Evolutionary conservation across 2,888 invertebrate genomes (phyloP), one percentile per base, ranked within the genome.

Genomic region (Sminthurides aquaticus): DNA sequence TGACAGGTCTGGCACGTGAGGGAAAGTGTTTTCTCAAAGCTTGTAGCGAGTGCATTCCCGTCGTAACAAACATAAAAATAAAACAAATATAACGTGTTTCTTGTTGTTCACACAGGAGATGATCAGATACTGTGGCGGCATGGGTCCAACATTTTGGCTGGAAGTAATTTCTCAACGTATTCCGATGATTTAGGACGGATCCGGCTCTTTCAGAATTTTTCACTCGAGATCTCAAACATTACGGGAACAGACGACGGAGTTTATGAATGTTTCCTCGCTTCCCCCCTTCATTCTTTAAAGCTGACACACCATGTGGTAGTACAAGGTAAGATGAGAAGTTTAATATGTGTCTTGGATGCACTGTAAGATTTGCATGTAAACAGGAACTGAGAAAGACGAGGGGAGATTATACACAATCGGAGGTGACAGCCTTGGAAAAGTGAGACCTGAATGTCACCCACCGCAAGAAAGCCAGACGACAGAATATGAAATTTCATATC

Each of bases 121-220:
- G 59, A 67, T 26, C 71, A 72, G 54, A 66, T 72, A n/a, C 57
- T 72, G 49, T 74, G 74, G 74, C 60, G 69, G 20, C 69, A 71
- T 54, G 61, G 66, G 15, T 65, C 64, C 3, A 71, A 71, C 29
- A 67, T 74, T 61, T 58, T 74, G 8, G 71, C 71, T 34, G 72
- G 72, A 55, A 71, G 65, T n/a, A 72, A 72, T 56, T 64, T 71
- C 26, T 66, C 69, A 3, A 69, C 68, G 5, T 68, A 65, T 56
- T 54, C 67, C 1, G 70, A 71, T 28, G 63, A 67, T 43, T 60
- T 59, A 1, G 59, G 58, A 1, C 55, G 72, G 61, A 70, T 71
- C 43, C 67, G 68, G n/a, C 68, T 74, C 18, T 67, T 67, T 3
- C 56, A 60, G 1, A 72, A 74, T 49, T 64, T 71, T 62, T 71